Evolutionary conservation across 2,888 invertebrate species (phyloP), one percentile per base, ranked within the genome.

Genomic region (Sylvicola cinctus): DNA sequence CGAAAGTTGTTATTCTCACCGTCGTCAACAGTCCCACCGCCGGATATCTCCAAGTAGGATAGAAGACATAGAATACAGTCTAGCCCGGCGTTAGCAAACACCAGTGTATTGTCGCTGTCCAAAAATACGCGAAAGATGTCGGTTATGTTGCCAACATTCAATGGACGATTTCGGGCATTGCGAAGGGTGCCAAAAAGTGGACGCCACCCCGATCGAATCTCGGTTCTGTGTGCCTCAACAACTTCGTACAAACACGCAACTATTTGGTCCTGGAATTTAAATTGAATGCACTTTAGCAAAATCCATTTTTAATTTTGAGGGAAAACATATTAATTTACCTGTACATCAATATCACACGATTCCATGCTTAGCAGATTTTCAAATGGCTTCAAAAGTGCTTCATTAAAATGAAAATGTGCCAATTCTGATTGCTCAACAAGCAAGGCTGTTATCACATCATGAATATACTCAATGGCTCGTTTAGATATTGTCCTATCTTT

Each of bases 51-150:
- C 37, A 58, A 40, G 44, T 68, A 67, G 16, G 76, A 74, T 25
- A 93, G 59, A 8, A 93, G 65, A 54, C 93, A 93, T 4, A 90
- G 60, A 36, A 93, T 87, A 49, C 90, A 93, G 51, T 93, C 93
- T 6, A 91, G 66, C 4, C 90, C 88, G 12, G 91, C 90, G 54
- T 90, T 90, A 3, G 90, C 81, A 53, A 93, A 91, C 2, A 93
- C 90, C 34, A 85, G 60, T 12, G 90, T 79, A 48, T 93, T 90
- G 49, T 93, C 88, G 12, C 90, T 90, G 42, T 77, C 77, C 3
- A 95, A 68, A 54, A 93, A 96, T 16, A 88, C 84, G 50, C 83
- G 76, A 50, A 96, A 93, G 34, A 95, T 90, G 55, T 95, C 95
- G 35, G 83, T 60, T 38, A 84, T 71, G 43, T 76, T 77, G 31